A percentile compares a stretch with the other conserved stretches of the same genome.
phyloP scores from a whole-genome alignment of 2,113 vertebrate species.

The Trematocara marginatum region DNA sequence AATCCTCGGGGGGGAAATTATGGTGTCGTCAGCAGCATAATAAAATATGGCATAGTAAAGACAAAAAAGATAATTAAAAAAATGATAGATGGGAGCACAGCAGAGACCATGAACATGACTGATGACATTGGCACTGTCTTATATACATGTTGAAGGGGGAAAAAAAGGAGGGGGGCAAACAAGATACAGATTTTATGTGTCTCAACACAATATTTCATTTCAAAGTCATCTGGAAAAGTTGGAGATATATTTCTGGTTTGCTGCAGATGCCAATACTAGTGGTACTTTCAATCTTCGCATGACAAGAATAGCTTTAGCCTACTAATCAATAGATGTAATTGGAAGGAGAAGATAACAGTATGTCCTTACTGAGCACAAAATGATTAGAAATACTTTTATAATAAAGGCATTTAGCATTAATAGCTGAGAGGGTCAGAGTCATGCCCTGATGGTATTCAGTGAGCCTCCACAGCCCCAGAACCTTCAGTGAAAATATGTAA shows the following conservation, averaged over 20 bases:
- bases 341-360: neutral
- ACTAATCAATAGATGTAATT: neutral
- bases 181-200: constrained; percentile 28
- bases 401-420: neutral
- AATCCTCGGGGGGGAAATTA: constrained; percentile 57
- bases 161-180: constrained; percentile 22
- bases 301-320: neutral
- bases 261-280: neutral
- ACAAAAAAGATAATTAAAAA: constrained; percentile 67
- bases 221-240: constrained; percentile 14
- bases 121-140: constrained; percentile 45
- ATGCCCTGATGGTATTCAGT: neutral
- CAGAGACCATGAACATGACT: constrained; percentile 45
- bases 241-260: constrained; percentile 2
- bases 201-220: constrained; percentile 21
- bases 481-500: constrained; percentile 15
- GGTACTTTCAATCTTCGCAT: neutral
- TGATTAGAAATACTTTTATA: neutral
- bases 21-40: constrained; percentile 51
- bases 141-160: constrained; percentile 14
- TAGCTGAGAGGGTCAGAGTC: neutral
- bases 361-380: neutral
- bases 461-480: neutral
- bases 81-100: constrained; percentile 56
- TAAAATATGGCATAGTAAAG: constrained; percentile 61